Conservation (phyloP, 2,888 invertebrate genomes). For the Drosophila planitibia region DNA sequence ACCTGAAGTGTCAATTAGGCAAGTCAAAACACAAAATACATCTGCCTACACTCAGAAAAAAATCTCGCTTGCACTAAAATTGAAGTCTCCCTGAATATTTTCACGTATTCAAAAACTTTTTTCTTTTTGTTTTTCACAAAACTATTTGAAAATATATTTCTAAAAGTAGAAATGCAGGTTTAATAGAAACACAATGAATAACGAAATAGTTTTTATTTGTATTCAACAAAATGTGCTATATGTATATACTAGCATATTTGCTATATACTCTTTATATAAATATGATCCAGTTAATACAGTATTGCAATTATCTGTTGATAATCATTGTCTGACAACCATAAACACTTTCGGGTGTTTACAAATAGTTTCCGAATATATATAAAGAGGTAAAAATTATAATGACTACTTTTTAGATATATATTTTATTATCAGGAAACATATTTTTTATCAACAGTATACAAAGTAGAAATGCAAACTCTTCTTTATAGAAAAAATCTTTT, state of each 20-base stretch:
- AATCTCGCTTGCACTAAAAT: not conserved
- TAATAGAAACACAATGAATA: not conserved
- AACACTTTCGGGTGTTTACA: not conserved
- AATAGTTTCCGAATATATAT: not conserved
- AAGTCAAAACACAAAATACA: not conserved
- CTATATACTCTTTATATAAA: not conserved
- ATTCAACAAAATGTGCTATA: not conserved
- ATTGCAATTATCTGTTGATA: slow-evolving; percentile 20
- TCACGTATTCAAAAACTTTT: no score
- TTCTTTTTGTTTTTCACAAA: no score
- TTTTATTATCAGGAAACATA: not conserved
- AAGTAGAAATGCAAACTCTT: not conserved
- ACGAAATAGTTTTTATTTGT: slow-evolving; percentile 2
- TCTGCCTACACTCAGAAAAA: not conserved
- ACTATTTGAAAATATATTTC: not conserved
- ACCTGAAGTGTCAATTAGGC: slow-evolving; percentile 7
- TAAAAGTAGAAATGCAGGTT: not conserved
- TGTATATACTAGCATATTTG: not conserved
- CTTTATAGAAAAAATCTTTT: not conserved
- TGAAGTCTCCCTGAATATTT: not conserved
- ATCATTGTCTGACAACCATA: slow-evolving; percentile 1
- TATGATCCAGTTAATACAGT: not conserved
- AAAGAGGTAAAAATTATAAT: not conserved
- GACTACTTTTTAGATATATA: not conserved
- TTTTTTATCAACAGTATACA: not conserved